Conservation (phyloP, 2,797 vertebrate genomes). For the Podarcis siculus region DNA sequence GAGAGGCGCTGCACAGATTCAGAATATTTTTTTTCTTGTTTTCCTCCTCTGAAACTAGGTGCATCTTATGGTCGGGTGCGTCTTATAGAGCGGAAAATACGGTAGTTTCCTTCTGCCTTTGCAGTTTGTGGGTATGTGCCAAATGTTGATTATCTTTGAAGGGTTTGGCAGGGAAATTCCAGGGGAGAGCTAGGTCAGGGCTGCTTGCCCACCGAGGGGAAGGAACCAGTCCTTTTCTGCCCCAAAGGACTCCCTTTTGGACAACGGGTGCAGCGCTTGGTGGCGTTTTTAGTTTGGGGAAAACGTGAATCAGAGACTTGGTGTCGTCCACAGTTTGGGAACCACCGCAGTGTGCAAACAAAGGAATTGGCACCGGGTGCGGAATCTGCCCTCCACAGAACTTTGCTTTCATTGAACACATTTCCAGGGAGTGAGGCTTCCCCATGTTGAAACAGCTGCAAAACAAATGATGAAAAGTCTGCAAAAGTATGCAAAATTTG, state of each 20-base stretch:
- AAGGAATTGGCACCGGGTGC: background rate
- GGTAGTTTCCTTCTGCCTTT: background rate
- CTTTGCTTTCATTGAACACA: background rate
- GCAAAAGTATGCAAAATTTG: background rate
- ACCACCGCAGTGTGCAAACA: background rate
- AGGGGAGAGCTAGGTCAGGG: background rate
- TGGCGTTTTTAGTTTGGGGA: background rate
- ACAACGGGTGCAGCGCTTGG: background rate
- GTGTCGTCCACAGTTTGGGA: background rate
- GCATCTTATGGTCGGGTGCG: too few species aligned
- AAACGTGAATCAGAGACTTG: background rate
- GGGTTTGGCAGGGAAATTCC: background rate
- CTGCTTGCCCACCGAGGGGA: background rate
- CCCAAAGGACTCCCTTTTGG: background rate
- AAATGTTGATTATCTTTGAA: background rate
- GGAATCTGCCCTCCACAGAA: background rate
- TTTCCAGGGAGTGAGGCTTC: background rate
- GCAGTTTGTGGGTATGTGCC: background rate
- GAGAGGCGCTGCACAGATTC: too few species aligned
- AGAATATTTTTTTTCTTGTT: too few species aligned
- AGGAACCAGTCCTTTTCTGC: background rate
- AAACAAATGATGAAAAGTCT: background rate
- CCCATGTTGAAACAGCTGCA: background rate
- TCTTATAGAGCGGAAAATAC: too few species aligned
- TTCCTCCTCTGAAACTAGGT: too few species aligned